Evolutionary conservation across 1,140 invertebrate genomes (phyloP), one percentile per base, ranked within the genome.

Genomic region (Papilio aristodemus): DNA sequence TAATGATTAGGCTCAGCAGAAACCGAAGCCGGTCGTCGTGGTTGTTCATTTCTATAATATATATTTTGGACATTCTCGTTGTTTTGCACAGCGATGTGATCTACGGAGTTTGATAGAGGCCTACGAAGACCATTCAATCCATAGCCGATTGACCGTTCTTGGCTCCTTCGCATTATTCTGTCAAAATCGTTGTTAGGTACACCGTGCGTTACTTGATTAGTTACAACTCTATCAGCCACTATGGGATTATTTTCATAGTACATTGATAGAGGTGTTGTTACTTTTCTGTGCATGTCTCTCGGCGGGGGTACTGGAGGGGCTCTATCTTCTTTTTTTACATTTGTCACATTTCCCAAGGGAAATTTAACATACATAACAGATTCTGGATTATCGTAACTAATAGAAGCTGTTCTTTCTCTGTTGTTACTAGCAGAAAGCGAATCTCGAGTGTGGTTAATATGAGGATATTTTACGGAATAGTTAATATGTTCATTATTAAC

Each of bases 231-330:
- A 68, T 90, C 84, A 46, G 75, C 60, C 70, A 81, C 64, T 63
- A 78, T 62, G 14, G 83, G 69, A 69, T 81, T 89, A 89, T 83
- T 91, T 70, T 93, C 93, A 73, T 92, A 91, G 71, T 89, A 91
- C 77, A 90, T 92, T 59, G 93, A 89, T 76, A 92, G 69, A 78
- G 88, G 89, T 68, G 92, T 86, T 43, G 92, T 77, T 5, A 92
- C 85, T 86, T 91, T 93, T 76, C 94, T 84, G 72, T 94, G 92
- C 19, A 94, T 94, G 86, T 95, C 94, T 74, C 95, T 86, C 27
- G 95, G 95, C 1, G 95, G 95, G 41, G 95, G 95, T n/a, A 93
- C 93, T 0, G 95, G 95, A 10, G 94, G 94, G 38, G 92, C 77
- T 68, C 82, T 84, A 71, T 91, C 91, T 69, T 88, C 86, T 67